Conservation (phyloP, 2,797 vertebrate species). For the Neostethus bicornis region DNA sequence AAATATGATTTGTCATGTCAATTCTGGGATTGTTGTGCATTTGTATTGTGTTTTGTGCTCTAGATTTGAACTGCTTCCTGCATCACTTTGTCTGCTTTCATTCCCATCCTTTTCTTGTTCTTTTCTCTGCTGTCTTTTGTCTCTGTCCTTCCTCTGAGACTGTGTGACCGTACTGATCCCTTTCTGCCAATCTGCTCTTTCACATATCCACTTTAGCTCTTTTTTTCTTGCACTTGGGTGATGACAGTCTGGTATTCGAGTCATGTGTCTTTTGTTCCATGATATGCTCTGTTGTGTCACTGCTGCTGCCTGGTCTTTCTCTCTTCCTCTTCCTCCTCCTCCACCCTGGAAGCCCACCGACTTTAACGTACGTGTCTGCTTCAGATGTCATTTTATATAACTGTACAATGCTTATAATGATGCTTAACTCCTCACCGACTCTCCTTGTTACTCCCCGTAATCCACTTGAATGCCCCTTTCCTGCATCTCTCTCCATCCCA, state of each 20-base stretch:
- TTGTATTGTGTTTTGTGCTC: constrained; percentile 30
- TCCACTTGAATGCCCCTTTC: constrained; percentile 47
- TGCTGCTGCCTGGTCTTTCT: constrained; percentile 81
- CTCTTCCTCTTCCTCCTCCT: constrained; percentile 67
- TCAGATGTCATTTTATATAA: constrained; percentile 70
- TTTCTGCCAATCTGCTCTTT: constrained; percentile 50
- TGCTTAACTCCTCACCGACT: constrained; percentile 63
- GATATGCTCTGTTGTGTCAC: constrained; percentile 84
- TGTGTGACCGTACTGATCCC: constrained; percentile 33
- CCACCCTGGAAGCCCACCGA: constrained; percentile 83
- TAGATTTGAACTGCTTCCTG: constrained; percentile 20
- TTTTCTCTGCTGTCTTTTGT: constrained; percentile 32
- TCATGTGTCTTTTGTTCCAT: constrained; percentile 81
- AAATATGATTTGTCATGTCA: constrained; percentile 24
- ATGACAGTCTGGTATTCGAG: constrained; percentile 76
- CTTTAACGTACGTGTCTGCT: constrained; percentile 84
- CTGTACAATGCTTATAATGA: constrained; percentile 59
- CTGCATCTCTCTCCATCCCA: constrained; percentile 44
- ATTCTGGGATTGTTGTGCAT: constrained; percentile 43
- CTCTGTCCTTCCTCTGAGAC: constrained; percentile 25
- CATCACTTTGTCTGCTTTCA: constrained; percentile 11
- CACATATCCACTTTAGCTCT: constrained; percentile 45
- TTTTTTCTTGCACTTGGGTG: constrained; percentile 68
- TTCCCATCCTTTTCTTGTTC: constrained; percentile 25
- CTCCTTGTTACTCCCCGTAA: constrained; percentile 58